Percentiles rank a stretch among this genome's conserved stretches.
phyloP scores from a whole-genome alignment of 2,888 invertebrate genomes.

The Drosophila suboccidentalis region DNA sequence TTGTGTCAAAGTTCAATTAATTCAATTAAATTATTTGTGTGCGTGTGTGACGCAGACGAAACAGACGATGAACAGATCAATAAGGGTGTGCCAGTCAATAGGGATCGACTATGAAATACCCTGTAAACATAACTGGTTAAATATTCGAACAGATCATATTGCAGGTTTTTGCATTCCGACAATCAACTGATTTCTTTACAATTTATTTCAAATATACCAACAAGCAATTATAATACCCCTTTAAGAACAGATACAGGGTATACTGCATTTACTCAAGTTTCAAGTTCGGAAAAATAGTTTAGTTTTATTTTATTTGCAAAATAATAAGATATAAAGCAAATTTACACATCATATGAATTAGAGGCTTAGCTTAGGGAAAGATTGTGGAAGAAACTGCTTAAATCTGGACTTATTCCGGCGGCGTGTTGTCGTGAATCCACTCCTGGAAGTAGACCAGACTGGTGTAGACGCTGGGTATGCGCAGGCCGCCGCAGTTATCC shows the following conservation, averaged over 20 bases:
- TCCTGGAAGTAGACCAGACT: constrained; percentile 90
- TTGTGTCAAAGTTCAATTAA: constrained; percentile 83
- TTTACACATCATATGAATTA: constrained; percentile 21
- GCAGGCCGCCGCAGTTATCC: constrained; percentile 90
- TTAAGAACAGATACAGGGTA: not conserved
- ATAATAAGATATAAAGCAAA: constrained; percentile 5
- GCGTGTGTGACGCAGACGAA: constrained; percentile 34
- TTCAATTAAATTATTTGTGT: constrained; percentile 81
- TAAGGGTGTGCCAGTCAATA: not conserved
- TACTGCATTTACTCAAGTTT: not conserved
- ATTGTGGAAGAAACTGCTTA: too few species aligned
- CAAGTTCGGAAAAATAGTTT: constrained; percentile 13
- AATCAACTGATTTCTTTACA: not conserved
- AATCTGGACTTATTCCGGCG: constrained; percentile 82
- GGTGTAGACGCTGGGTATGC: constrained; percentile 92
- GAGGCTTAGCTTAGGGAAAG: constrained; percentile 32
- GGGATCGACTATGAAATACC: constrained; percentile 1
- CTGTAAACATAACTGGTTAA: not conserved
- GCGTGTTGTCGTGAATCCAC: constrained; percentile 92
- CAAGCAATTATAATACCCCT: not conserved
- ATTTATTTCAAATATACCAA: not conserved
- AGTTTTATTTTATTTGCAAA: constrained; percentile 9
- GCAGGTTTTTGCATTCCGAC: not conserved
- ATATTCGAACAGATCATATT: not conserved
- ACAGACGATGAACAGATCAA: constrained; percentile 10